Evolutionary conservation across 2,797 vertebrate species (phyloP), one percentile per base, ranked within the genome.

Genomic region (Scyliorhinus canicula): DNA sequence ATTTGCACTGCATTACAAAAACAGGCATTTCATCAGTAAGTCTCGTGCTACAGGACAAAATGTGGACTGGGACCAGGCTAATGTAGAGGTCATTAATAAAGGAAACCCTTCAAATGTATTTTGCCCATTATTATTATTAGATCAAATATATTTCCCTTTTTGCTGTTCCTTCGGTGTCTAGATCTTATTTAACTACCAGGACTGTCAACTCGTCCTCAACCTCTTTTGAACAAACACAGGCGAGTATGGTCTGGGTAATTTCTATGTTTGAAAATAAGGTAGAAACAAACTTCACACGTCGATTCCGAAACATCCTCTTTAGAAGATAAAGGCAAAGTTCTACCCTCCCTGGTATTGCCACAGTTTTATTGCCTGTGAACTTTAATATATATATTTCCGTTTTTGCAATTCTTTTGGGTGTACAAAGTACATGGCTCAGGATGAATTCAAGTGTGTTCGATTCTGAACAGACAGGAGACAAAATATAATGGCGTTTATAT

Each of bases 1-100:
- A 63, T 91, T 91, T 26, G n/a, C 19, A 63, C 88, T 65, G 60
- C 88, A 65, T n/a, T 90, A 55, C 16, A 90, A 90, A 90, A n/a
- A 21, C 14, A 90, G 16, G 28, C 86, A 60, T 90, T 91, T 91
- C n/a, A 12, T 65, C 9, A 5, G 60, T 63, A n/a, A 57, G 3
- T 91, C 60, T 91, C 88, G 26, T 44, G 7, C 9, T 65, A 44
- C 57, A 91, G 44, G 88, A 12, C 60, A 44, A 63, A 90, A 44
- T 91, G 9, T 40, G 8, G 88, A 26, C 40, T 91, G n/a, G 21
- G 19, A 40, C 57, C 16, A n/a, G 19, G 6, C 24, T 63, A 63
- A 40, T 52, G 40, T 28, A 88, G 4, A 57, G 82, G 8, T 47
- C 82, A 47, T 26, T 85, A 85, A 50, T 26, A 57, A 35, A 90